phyloP scores from a whole-genome alignment of 2,113 vertebrate species.

The Erpornis zantholeuca region DNA sequence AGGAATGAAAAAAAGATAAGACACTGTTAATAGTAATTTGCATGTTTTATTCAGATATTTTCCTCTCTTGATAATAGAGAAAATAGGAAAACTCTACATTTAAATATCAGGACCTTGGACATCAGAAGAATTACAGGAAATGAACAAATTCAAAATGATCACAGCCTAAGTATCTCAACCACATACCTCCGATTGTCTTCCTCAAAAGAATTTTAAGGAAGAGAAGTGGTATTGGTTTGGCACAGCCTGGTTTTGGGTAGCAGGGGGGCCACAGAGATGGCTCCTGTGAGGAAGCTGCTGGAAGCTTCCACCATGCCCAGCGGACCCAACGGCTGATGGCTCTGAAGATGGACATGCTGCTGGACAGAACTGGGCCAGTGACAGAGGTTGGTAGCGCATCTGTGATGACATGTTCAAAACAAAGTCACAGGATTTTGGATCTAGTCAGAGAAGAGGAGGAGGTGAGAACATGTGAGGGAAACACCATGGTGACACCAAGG shows the following conservation, averaged over 20 bases:
- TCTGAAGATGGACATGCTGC: background rate
- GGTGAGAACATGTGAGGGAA: background rate
- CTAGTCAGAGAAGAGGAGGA: background rate
- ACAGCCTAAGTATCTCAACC: background rate
- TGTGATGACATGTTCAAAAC: background rate
- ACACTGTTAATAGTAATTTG: background rate
- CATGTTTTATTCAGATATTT: background rate
- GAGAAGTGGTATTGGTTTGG: background rate
- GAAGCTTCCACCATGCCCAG: background rate
- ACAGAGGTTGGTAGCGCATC: background rate
- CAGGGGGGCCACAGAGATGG: background rate
- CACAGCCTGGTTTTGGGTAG: background rate
- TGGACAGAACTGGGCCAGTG: background rate
- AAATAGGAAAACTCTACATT: background rate
- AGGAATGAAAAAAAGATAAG: background rate
- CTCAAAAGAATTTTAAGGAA: background rate
- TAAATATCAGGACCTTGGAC: background rate
- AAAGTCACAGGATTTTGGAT: background rate
- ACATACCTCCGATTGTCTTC: background rate
- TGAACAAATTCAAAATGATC: background rate
- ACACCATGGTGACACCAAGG: background rate
- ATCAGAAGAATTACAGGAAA: background rate
- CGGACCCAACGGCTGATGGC: background rate
- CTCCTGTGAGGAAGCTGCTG: background rate
- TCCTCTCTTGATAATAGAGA: background rate